phyloP scores from a whole-genome alignment of 2,113 vertebrate species.

The Herpetotheres cachinnans region DNA sequence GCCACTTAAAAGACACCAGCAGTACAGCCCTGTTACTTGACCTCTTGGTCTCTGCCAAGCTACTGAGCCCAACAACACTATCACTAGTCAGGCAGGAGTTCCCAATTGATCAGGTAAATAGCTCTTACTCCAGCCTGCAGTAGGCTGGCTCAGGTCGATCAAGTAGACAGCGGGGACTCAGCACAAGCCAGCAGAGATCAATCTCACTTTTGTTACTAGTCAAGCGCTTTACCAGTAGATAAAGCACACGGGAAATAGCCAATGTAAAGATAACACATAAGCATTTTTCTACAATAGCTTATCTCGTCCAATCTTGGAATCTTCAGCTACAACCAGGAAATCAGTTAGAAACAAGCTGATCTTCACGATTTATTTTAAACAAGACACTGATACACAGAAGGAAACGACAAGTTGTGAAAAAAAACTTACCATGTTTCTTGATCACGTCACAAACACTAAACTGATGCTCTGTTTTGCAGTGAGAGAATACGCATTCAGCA shows the following conservation, averaged over 20 bases:
- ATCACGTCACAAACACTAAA: slow-evolving; percentile 77
- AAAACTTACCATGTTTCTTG: slow-evolving; percentile 79
- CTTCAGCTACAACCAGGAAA: not conserved
- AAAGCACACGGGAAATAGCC: not conserved
- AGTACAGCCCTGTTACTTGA: too few species aligned
- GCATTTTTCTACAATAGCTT: not conserved
- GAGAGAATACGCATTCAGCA: slow-evolving; percentile 80
- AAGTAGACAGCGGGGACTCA: not conserved
- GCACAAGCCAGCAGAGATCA: not conserved
- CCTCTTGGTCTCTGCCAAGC: not conserved
- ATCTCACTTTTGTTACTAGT: not conserved
- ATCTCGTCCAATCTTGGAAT: not conserved
- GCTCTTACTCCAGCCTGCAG: not conserved
- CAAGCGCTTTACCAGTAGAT: not conserved
- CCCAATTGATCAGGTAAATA: not conserved
- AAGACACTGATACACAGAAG: not conserved
- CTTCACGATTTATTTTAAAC: not conserved
- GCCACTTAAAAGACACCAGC: not conserved
- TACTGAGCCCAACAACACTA: not conserved
- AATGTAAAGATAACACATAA: not conserved
- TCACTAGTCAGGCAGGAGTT: not conserved
- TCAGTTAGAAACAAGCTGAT: not conserved
- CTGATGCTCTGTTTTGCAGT: slow-evolving; percentile 84
- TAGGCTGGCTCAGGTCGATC: not conserved
- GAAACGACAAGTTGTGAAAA: fast-evolving